Percentiles rank a stretch among this genome's conserved stretches.
Evolutionary conservation across 2,113 vertebrate species (phyloP).

Genomic region (Platysteira castanea): DNA sequence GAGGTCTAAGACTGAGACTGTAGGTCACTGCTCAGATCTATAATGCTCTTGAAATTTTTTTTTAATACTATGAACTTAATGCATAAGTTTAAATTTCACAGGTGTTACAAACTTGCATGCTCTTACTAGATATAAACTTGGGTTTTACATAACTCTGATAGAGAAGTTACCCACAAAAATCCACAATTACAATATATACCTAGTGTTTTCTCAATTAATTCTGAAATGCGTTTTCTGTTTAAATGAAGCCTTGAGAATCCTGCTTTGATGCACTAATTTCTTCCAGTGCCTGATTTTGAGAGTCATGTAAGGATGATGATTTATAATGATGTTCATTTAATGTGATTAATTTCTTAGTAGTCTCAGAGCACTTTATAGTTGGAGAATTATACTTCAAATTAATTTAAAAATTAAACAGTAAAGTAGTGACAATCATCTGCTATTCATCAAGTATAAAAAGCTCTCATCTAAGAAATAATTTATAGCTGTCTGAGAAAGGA

Average conservation of each 20-base stretch:
- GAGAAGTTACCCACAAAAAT: not conserved
- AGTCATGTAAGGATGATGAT: slow-evolving; percentile 16
- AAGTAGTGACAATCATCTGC: slow-evolving; percentile 39
- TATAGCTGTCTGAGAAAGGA: not conserved
- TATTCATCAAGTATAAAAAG: slow-evolving; percentile 35
- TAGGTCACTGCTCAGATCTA: not conserved
- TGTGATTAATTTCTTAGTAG: slow-evolving; percentile 50
- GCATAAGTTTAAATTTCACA: not conserved
- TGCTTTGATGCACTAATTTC: slow-evolving; percentile 38
- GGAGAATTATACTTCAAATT: slow-evolving; percentile 52
- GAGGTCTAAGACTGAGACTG: not conserved
- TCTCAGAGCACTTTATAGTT: slow-evolving; percentile 14
- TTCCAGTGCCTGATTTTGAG: not conserved
- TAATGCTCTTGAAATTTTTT: not conserved
- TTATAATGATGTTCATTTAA: slow-evolving; percentile 50
- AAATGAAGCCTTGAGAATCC: slow-evolving; percentile 5
- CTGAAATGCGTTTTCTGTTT: slow-evolving; percentile 10
- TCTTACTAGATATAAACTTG: not conserved
- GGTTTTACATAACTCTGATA: not conserved
- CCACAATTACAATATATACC: not conserved
- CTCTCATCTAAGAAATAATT: slow-evolving; percentile 15
- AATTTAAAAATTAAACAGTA: slow-evolving; percentile 52
- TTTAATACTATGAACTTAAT: not conserved
- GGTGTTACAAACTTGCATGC: not conserved
- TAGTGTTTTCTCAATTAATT: not conserved